Evolutionary conservation across 2,113 vertebrate genomes (phyloP).

Genomic region (Picathartes gymnocephalus): DNA sequence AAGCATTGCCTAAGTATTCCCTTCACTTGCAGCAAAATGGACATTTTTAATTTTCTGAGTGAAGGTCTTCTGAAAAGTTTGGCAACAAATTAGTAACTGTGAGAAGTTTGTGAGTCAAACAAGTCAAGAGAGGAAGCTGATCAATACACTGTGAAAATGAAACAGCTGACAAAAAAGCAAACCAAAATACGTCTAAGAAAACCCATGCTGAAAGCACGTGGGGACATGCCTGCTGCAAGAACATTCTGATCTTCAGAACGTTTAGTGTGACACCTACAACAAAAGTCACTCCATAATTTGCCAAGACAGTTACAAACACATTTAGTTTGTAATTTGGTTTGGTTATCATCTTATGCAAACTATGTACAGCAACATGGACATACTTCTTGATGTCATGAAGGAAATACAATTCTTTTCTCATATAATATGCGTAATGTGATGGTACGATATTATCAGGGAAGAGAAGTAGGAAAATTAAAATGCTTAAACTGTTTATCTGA

Average conservation of each 20-base stretch:
- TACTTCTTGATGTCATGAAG: neutral
- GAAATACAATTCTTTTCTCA: neutral
- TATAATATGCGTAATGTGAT: neutral
- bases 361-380: neutral
- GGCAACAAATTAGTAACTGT: neutral
- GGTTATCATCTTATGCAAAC: neutral
- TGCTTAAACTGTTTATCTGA: neutral
- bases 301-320: neutral
- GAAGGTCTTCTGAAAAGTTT: neutral
- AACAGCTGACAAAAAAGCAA: neutral
- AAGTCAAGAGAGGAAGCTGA: neutral
- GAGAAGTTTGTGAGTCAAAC: neutral
- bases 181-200: neutral
- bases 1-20: slow-evolving; percentile 55
- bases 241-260: neutral
- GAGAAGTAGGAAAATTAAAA: neutral
- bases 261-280: neutral
- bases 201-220: neutral
- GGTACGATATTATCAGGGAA: neutral
- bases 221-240: neutral
- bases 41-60: neutral
- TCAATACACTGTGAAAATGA: neutral
- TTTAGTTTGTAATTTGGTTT: neutral
- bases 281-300: neutral
- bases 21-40: neutral